Evolutionary conservation across 2,888 invertebrate species (phyloP), one percentile per base, ranked within the genome.

Genomic region (Blera fallax): DNA sequence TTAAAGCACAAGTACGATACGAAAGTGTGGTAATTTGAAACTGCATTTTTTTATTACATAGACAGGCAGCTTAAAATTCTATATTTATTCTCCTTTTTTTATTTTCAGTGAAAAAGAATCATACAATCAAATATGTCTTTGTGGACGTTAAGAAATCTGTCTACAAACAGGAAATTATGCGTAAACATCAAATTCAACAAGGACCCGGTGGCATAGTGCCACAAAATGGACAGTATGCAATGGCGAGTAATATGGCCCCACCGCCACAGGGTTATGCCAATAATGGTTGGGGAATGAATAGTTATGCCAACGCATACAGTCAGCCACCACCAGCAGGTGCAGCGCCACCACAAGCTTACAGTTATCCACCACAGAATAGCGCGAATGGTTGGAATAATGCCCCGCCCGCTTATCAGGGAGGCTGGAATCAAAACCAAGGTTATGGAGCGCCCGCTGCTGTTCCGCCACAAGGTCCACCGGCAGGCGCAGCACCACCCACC

Each of bases 121-220:
- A 91, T 37, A 88, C 89, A 8, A 90, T 91, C 3, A 90, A 90
- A 64, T 85, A 88, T 34, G 87, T 88, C 2, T 80, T 89, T 4
- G 89, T 91, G 11, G 91, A 91, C 77, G 91, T 91, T 0, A 91
- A 91, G 64, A 91, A 90, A 83, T 91, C 91, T 0, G 89, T 90
- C 16, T 90, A 91, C 40, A 90, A 90, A 62, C 88, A 89, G 14
- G 90, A 91, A 50, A 76, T 87, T 29, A 89, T 89, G 87, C 72
- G 88, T 18, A 89, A 88, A 45, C 88, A 88, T 16, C 88, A 89
- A 65, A 76, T 87, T 40, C 89, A 88, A 54, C 88, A 88, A 56
- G 69, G 85, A 83, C 88, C 81, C 7, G 89, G 73, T 87, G 95
- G 93, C 87, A 94, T 87, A 80, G 88, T 43, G 43, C 89, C 70